Conservation (phyloP, 2,888 invertebrate genomes). For the Tiliacea citrago region DNA sequence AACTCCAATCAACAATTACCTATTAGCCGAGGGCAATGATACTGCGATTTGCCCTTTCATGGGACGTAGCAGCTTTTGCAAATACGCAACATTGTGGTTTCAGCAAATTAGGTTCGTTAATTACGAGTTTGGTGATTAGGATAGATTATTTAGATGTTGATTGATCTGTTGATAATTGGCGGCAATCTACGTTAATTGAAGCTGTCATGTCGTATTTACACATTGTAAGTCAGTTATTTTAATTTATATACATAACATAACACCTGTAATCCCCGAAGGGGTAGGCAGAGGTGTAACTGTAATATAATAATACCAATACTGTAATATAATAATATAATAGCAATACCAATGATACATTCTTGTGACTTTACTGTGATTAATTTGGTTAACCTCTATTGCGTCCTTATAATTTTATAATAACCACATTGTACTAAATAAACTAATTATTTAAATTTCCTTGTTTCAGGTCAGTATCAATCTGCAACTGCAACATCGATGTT, state of each 20-base stretch:
- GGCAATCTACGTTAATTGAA: neutral
- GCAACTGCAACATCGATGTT: slow-evolving; percentile 9
- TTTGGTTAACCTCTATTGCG: neutral
- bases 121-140: slow-evolving; percentile 36
- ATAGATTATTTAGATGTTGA: slow-evolving; percentile 18
- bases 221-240: neutral
- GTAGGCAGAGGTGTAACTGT: neutral
- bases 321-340: too few species aligned
- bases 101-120: slow-evolving; percentile 19
- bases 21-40: slow-evolving; percentile 71
- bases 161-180: slow-evolving; percentile 16
- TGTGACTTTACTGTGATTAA: neutral
- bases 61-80: slow-evolving; percentile 60
- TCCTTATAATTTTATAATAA: neutral
- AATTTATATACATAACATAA: neutral
- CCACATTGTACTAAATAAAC: slow-evolving; percentile 18
- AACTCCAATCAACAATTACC: slow-evolving; percentile 61
- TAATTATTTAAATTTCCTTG: slow-evolving; percentile 58
- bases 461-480: slow-evolving; percentile 70
- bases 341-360: neutral
- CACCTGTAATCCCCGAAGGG: too few species aligned
- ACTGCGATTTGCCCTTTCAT: slow-evolving; percentile 66
- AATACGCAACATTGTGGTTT: slow-evolving; percentile 63
- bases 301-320: too few species aligned
- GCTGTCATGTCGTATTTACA: neutral